Conservation (phyloP, 2,797 vertebrate genomes). For the Pelobates cultripes region DNA sequence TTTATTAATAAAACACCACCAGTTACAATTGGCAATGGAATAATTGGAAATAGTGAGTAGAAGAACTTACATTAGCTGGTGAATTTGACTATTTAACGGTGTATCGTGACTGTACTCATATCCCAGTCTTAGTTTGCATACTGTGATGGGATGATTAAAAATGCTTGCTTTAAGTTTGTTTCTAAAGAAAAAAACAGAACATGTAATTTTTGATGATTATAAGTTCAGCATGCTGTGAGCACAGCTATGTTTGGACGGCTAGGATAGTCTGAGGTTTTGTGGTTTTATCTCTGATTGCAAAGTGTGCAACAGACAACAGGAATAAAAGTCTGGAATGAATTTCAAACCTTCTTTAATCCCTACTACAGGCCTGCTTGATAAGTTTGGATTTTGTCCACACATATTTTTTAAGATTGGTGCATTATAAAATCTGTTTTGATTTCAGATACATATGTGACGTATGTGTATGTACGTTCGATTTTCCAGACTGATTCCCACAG, state of each 20-base stretch:
- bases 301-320: not conserved
- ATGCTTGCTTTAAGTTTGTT: not conserved
- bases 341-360: not conserved
- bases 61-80: too few relatives aligned
- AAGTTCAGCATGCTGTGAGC: not conserved
- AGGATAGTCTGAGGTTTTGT: constrained; percentile 25
- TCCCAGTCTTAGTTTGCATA: too few relatives aligned
- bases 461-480: not conserved
- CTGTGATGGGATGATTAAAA: too few relatives aligned
- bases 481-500: not conserved
- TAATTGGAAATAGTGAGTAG: too few relatives aligned
- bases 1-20: too few relatives aligned
- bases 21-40: too few relatives aligned
- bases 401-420: fast-evolving
- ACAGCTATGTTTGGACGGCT: not conserved
- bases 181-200: not conserved
- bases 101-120: too few relatives aligned
- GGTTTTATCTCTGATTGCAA: constrained; percentile 34
- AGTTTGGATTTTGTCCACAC: not conserved
- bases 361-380: not conserved
- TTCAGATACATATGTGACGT: not conserved
- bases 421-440: not conserved
- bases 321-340: not conserved
- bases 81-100: too few relatives aligned
- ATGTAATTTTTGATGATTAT: constrained; percentile 44